Percentiles rank a stretch among this genome's conserved stretches.
Conservation (phyloP, 2,797 vertebrate species). For the Meriones psammophilus region DNA sequence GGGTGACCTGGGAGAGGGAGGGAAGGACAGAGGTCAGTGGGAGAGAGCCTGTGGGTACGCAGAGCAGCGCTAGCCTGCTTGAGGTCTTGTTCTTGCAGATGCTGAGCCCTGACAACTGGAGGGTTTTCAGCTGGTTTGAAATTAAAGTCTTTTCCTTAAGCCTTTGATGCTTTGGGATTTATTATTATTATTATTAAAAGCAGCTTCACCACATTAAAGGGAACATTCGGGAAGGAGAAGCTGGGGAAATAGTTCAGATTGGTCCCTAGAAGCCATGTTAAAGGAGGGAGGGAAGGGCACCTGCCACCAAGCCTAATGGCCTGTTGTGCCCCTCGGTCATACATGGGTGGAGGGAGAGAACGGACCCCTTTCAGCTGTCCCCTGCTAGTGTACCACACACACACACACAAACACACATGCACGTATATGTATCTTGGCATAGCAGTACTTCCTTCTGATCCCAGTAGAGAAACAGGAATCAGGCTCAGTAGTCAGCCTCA, state of each 20-base stretch:
- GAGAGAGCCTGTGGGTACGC: not conserved
- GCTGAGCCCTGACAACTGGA: not conserved
- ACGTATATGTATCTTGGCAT: too few relatives aligned
- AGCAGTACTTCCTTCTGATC: too few relatives aligned
- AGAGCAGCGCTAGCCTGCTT: accelerated
- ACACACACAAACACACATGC: not conserved
- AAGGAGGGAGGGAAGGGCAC: not conserved
- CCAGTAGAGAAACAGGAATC: too few relatives aligned
- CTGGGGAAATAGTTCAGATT: not conserved
- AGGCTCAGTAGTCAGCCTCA: too few relatives aligned
- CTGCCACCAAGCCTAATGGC: not conserved
- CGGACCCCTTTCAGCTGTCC: not conserved
- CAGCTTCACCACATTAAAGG: slow-evolving; percentile 25
- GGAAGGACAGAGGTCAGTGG: not conserved
- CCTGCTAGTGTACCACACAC: not conserved
- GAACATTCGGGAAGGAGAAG: not conserved
- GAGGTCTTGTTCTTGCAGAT: not conserved
- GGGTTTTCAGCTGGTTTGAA: slow-evolving; percentile 55
- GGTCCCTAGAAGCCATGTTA: not conserved
- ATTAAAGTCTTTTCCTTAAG: slow-evolving; percentile 59
- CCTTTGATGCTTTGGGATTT: slow-evolving; percentile 64
- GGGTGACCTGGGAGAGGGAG: not conserved
- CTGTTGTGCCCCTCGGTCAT: not conserved
- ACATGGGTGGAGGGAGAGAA: not conserved
- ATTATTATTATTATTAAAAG: slow-evolving; percentile 18